Base-by-base conservation (phyloP, 2,797 vertebrate species). In the Chrysolophus pictus region DNA sequence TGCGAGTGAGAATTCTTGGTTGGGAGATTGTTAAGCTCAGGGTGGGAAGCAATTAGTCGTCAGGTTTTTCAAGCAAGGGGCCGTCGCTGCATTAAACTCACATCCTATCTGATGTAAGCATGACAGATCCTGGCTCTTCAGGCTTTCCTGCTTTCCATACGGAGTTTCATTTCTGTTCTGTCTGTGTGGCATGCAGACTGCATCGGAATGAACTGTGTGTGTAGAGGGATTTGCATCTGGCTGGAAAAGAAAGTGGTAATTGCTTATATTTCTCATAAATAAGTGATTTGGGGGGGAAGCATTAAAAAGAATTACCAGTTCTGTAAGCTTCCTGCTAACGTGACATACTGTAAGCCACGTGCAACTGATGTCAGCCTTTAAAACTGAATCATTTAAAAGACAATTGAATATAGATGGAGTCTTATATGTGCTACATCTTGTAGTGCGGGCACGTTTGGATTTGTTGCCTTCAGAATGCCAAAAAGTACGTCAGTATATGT, bases 1-100 rank as follows among this genome's bases (percentile, higher is more conserved):
- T 2, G 0, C 49, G 14, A 16, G 59, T 24, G 39, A 71, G 44
- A 51, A 16, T 23, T 46, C 21, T 10, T 47, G 3, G 0, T 42
- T 1, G 4, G 22, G 16, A 65, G 31, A 49, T 21, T 15, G 55
- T 41, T 63, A 31, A 81, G 64, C 15, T 53, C 16, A 2, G 11
- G 18, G 39, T 42, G 75, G 58, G 53, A 80, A 75, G 74, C 47
- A 89, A 73, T 71, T 46, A 79, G 59, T 53, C 1, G 2, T 24
- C 35, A 56, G 64, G 19, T 16, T 55, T 60, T 83, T 49, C 33
- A 65, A 55, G 69, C 41, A 85, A 39, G 59, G 47, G 41, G 31
- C 31, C 39, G 5, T 74, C 7, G 1, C 31, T 65, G 63, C 33
- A 51, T 59, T 59, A 44, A 74, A 51, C 16, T 71, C 10, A 0